Evolutionary conservation across 2,113 vertebrate genomes (phyloP).

Genomic region (Alethe diademata): DNA sequence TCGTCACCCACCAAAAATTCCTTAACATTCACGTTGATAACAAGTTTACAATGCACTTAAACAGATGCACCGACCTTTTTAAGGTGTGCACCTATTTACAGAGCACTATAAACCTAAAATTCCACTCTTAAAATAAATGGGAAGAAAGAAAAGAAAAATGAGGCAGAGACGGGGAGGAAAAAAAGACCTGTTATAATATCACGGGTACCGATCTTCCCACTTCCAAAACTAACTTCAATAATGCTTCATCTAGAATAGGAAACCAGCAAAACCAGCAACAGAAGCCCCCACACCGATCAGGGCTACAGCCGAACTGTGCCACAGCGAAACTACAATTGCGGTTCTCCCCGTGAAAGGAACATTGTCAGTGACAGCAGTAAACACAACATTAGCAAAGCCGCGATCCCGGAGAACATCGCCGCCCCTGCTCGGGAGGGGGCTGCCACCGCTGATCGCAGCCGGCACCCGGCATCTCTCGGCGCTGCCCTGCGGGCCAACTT

Average conservation of each 20-base stretch:
- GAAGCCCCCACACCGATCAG: neutral
- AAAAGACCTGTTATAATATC: neutral
- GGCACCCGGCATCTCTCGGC: neutral
- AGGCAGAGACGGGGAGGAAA: neutral
- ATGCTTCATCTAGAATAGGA: neutral
- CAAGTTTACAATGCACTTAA: constrained; percentile 18
- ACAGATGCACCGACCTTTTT: neutral
- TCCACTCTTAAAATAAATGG: neutral
- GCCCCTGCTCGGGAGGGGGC: neutral
- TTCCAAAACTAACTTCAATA: constrained; percentile 52
- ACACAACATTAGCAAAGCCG: neutral
- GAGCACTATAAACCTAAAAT: neutral
- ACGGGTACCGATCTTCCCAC: neutral
- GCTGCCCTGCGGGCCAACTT: constrained; percentile 7
- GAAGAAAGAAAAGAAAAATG: no score
- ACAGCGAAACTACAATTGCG: neutral
- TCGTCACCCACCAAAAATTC: constrained; percentile 24
- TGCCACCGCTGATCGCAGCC: neutral
- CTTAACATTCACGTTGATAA: neutral
- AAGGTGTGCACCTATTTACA: neutral
- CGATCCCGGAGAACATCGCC: neutral
- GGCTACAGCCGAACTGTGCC: neutral
- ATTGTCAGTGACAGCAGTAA: constrained; percentile 28
- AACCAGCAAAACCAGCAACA: neutral
- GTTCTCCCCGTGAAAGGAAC: neutral